These are phyloP conservation scores for Ceratotherium simum DNA, from an alignment of 2,113 vertebrate genomes.

Conservation along the genomic window DNA sequence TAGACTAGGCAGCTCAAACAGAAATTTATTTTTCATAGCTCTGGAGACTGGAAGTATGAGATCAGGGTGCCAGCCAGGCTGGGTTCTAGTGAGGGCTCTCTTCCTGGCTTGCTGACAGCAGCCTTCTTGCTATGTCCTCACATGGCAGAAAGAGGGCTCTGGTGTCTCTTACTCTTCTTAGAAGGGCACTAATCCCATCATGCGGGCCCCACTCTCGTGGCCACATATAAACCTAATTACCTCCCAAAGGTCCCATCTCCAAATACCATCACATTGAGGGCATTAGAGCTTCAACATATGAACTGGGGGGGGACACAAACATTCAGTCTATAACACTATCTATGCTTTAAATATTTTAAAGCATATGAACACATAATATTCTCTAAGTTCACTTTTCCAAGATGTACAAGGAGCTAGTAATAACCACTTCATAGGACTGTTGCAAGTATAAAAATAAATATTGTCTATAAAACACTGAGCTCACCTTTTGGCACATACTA, in stretches of 20 bases:
- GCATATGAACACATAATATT: neutral
- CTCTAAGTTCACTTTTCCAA: conserved; percentile 21
- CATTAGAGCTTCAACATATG: neutral
- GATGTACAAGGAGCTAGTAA: neutral
- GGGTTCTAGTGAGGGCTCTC: neutral
- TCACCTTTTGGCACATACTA: neutral
- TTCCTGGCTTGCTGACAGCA: neutral
- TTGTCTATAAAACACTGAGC: neutral
- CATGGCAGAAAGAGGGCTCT: neutral
- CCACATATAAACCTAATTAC: conserved; percentile 24
- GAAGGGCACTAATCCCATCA: neutral
- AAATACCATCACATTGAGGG: neutral
- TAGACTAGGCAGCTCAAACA: neutral
- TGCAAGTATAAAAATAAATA: neutral
- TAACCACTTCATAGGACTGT: neutral
- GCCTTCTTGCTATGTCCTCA: neutral
- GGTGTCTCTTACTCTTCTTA: neutral
- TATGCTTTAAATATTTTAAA: neutral
- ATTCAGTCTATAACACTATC: neutral
- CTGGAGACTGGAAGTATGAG: neutral
- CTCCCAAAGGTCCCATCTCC: neutral
- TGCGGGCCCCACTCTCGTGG: neutral
- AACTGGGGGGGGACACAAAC: neutral
- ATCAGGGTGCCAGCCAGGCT: neutral
- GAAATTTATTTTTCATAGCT: conserved; percentile 28